These are phyloP conservation scores for Mactromeris polynyma DNA, from an alignment of 2,888 invertebrate species.

Conservation along the genomic window DNA sequence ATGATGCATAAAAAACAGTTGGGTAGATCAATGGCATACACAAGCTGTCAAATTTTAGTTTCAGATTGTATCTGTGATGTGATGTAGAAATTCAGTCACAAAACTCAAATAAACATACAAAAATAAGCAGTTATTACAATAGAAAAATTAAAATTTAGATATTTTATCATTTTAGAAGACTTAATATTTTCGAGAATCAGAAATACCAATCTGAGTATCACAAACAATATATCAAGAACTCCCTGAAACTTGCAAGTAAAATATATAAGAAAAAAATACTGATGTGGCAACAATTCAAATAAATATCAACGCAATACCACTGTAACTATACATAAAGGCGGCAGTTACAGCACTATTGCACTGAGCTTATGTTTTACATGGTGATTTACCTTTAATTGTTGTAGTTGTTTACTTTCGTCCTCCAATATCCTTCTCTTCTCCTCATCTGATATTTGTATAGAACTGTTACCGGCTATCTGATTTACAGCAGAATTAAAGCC, in stretches of 20 bases:
- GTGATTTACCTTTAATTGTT: conserved; percentile 93
- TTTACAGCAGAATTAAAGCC: conserved; percentile 84
- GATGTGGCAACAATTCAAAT: background rate
- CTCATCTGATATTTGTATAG: conserved; percentile 93
- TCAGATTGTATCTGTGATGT: no score
- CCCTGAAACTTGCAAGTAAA: background rate
- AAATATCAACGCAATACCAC: background rate
- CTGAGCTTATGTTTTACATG: background rate
- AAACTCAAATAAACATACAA: no score
- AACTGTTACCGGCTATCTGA: conserved; percentile 86
- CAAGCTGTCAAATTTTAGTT: no score
- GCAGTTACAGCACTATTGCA: background rate
- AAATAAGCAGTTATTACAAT: no score
- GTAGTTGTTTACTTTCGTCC: conserved; percentile 98
- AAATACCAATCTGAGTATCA: background rate
- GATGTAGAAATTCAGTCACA: no score
- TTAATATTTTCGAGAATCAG: background rate
- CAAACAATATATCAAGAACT: background rate
- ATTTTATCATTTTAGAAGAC: background rate
- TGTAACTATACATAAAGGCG: background rate
- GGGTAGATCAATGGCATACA: background rate
- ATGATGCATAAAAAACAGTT: background rate
- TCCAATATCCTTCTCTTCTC: conserved; percentile 95
- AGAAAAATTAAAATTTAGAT: no score
- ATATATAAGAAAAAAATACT: background rate